Conservation (phyloP, 2,113 vertebrate species). For the Scolopax mira region DNA sequence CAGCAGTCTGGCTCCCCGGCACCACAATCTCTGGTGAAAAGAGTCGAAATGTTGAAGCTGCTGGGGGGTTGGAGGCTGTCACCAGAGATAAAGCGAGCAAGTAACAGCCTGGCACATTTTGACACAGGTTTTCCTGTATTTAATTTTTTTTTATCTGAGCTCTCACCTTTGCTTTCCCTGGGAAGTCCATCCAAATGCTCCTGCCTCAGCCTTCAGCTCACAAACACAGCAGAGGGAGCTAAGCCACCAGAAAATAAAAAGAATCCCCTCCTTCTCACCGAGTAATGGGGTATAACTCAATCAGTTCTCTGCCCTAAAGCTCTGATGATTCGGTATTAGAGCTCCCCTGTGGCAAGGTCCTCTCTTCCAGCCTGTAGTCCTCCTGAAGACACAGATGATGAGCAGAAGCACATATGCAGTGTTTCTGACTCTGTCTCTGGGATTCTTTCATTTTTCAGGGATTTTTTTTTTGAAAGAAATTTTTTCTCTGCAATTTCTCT, state of each 20-base stretch:
- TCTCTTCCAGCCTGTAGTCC: not conserved
- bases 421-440: not conserved
- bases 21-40: fast-evolving
- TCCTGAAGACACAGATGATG: not conserved
- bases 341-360: not conserved
- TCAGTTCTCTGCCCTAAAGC: not conserved
- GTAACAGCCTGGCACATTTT: not conserved
- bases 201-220: not conserved
- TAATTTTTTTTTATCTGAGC: not conserved
- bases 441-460: not conserved
- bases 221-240: constrained; percentile 29
- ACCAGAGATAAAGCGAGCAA: not conserved
- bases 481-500: not conserved
- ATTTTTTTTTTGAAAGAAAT: not conserved
- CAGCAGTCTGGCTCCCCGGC: fast-evolving
- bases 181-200: not conserved
- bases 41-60: not conserved
- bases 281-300: not conserved
- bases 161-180: fast-evolving
- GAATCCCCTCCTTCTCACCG: not conserved
- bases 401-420: fast-evolving
- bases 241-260: not conserved
- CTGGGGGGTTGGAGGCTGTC: fast-evolving
- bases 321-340: fast-evolving
- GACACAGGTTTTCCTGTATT: not conserved